Evolutionary conservation across 2,113 vertebrate species (phyloP), one percentile per base, ranked within the genome.

Genomic region (Coryphaenoides rupestris): DNA sequence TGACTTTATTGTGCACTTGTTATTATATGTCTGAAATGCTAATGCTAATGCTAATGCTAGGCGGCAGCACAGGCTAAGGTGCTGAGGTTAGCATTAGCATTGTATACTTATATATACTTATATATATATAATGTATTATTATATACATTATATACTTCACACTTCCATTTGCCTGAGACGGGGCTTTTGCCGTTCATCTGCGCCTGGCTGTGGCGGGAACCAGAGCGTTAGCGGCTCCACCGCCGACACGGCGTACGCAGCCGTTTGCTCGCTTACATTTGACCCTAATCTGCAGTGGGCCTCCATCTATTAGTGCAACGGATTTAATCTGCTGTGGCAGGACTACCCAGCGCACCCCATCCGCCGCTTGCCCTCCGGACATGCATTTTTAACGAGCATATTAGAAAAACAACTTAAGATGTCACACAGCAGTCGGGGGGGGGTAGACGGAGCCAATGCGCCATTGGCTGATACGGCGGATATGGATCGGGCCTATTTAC

Each of bases 401-500:
- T 89, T 89, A 76, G 71, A 72, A 74, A 78, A 69, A 57, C 66
- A 58, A 67, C 71, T 72, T 79, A 89, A 86, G 87, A 87, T 88
- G 83, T 84, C 80, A 85, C 76, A 87, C 84, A 84, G 84, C 28
- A 78, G 84, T 91, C 90, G 88, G 85, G 85, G 86, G 85, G 81
- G 84, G n/a, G n/a, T n/a, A n/a, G n/a, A 91, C 89, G 91, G 89
- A 90, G 90, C 84, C 86, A n/a, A n/a, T 83, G 79, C 40, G 81
- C 76, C 77, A 5, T 74, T 87, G 87, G 84, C 65, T 74, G 77
- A n/a, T n/a, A n/a, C 69, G 83, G 82, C 88, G 88, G 89, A 91
- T 91, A 86, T 80, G 79, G 78, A 89, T 90, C 89, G n/a, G 47
- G 47, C 1, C 40, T n/a, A 3, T 40, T 10, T 40, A 40, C 33